A percentile compares a stretch with the other conserved stretches of the same genome.
Evolutionary conservation across 1,140 invertebrate species (phyloP).

Genomic region (Dysdera silvatica): DNA sequence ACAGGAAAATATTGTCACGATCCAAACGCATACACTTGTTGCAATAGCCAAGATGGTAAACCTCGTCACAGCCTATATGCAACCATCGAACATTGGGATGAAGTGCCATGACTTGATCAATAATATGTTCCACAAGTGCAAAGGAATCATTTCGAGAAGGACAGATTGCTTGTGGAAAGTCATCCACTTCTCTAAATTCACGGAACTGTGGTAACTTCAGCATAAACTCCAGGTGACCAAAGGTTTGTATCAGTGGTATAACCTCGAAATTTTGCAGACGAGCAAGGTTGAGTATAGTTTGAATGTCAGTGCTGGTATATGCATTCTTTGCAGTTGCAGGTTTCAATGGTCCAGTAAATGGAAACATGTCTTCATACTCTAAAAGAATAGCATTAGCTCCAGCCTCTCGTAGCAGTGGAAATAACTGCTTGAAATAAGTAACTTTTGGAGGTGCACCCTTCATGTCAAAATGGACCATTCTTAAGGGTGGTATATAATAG

Average conservation of each 20-base stretch:
- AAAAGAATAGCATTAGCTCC: constrained; percentile 81
- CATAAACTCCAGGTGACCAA: constrained; percentile 87
- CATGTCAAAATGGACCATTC: constrained; percentile 65
- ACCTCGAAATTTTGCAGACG: constrained; percentile 62
- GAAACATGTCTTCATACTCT: constrained; percentile 93
- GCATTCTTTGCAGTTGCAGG: constrained; percentile 63
- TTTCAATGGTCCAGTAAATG: constrained; percentile 63
- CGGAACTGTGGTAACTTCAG: constrained; percentile 70
- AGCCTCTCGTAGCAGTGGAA: constrained; percentile 53
- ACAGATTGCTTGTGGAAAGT: constrained; percentile 73
- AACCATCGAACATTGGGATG: constrained; percentile 47
- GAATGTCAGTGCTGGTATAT: constrained; percentile 63
- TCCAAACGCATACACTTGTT: constrained; percentile 54
- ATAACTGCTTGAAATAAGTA: constrained; percentile 55
- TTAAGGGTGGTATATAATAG: constrained; percentile 31
- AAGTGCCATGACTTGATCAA: constrained; percentile 63
- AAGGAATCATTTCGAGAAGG: constrained; percentile 65
- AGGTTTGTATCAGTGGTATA: constrained; percentile 89
- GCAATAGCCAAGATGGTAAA: constrained; percentile 69
- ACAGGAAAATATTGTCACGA: constrained; percentile 56
- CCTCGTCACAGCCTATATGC: constrained; percentile 58
- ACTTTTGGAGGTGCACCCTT: constrained; percentile 64
- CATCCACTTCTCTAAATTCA: constrained; percentile 65
- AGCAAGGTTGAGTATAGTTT: constrained; percentile 55
- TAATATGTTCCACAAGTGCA: constrained; percentile 62